phyloP scores from a whole-genome alignment of 2,797 vertebrate species.

The Dallia pectoralis region DNA sequence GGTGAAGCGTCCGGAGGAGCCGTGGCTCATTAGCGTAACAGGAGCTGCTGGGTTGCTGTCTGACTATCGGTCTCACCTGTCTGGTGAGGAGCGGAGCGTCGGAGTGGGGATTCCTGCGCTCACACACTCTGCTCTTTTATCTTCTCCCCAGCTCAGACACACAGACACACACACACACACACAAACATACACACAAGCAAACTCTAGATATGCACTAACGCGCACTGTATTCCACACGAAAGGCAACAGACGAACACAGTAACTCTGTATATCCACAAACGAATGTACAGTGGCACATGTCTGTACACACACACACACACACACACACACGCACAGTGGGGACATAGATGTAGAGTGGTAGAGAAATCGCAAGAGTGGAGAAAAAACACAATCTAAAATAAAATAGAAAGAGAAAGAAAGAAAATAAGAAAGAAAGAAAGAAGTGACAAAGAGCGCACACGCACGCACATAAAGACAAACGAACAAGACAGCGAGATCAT shows the following conservation, averaged over 20 bases:
- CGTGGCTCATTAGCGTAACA: conserved; percentile 64
- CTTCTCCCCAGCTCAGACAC: conserved; percentile 8
- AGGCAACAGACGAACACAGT: no score
- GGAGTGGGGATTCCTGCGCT: conserved; percentile 38
- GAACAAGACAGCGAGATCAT: not conserved
- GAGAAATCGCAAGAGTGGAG: no score
- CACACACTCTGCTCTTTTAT: conserved; percentile 10
- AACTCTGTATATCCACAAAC: no score
- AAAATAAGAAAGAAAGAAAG: no score
- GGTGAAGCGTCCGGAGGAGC: conserved; percentile 41
- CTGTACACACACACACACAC: no score
- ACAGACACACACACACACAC: not conserved
- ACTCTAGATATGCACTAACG: not conserved
- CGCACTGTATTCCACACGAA: no score
- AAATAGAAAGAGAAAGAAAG: no score
- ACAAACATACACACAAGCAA: not conserved
- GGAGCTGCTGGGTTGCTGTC: conserved; percentile 46
- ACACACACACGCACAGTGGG: no score
- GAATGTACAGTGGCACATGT: no score
- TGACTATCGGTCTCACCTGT: conserved; percentile 60
- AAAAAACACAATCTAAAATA: no score
- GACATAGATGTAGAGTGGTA: no score
- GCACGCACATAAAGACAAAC: not conserved
- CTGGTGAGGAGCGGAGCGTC: conserved; percentile 22
- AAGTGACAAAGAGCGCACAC: no score